phyloP scores from a whole-genome alignment of 2,113 vertebrate species.

The Nymphicus hollandicus region DNA sequence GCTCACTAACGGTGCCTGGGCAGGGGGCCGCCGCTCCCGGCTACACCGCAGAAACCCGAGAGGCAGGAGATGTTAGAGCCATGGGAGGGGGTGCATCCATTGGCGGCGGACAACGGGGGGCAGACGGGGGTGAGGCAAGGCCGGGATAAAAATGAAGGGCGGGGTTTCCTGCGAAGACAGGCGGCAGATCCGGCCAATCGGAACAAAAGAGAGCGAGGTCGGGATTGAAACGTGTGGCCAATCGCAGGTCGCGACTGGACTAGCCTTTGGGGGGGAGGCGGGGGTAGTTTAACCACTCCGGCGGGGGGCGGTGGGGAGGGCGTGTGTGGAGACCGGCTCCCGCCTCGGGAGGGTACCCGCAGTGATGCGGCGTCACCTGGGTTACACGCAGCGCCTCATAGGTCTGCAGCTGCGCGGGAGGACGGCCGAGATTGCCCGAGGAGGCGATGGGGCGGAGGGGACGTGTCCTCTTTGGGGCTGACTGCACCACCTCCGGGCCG shows the following conservation, averaged over 20 bases:
- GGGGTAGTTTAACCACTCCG: background rate
- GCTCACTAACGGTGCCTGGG: background rate
- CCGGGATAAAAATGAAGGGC: background rate
- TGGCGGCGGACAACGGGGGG: background rate
- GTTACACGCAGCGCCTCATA: background rate
- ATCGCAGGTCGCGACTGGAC: background rate
- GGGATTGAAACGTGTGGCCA: background rate
- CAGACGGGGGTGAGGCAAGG: background rate
- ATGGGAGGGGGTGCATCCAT: background rate
- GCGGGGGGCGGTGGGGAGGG: background rate
- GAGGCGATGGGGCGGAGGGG: background rate
- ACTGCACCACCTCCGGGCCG: background rate
- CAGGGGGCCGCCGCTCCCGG: background rate
- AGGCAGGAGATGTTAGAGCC: background rate
- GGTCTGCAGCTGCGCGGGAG: background rate
- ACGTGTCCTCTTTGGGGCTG: background rate
- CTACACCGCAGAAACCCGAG: background rate
- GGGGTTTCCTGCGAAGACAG: background rate
- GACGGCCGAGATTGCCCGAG: background rate
- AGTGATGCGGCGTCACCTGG: slow-evolving; percentile 26
- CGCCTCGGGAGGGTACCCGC: background rate
- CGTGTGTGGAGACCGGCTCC: background rate
- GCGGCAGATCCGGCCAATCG: background rate
- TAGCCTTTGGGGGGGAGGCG: background rate
- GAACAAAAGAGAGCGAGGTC: background rate